Conservation (phyloP, 2,797 vertebrate genomes). For the Sardinella longiceps region DNA sequence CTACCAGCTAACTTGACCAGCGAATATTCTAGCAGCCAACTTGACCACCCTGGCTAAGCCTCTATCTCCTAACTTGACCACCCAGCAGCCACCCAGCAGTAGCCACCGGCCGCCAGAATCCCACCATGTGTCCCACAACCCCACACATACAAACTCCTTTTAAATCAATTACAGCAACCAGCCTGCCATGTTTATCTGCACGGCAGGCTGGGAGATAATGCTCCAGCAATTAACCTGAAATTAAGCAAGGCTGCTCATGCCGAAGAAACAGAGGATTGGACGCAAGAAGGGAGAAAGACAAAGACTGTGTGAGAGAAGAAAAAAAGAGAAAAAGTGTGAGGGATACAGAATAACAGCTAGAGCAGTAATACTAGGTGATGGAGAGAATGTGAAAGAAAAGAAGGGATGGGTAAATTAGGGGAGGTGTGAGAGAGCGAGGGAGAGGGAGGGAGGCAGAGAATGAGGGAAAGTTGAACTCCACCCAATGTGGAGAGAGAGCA, state of each 20-base stretch:
- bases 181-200: slow-evolving; percentile 61
- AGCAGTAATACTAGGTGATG: background rate
- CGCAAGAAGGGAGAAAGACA: background rate
- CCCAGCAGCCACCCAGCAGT: slow-evolving; percentile 5
- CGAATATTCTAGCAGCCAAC: too few species aligned
- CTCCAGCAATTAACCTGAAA: slow-evolving; percentile 66
- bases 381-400: background rate
- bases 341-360: background rate
- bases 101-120: slow-evolving; percentile 50
- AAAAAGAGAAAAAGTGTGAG: slow-evolving; percentile 23
- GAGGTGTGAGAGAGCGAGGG: slow-evolving; percentile 33
- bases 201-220: slow-evolving; percentile 51
- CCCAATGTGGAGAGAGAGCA: background rate
- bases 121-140: slow-evolving; percentile 41
- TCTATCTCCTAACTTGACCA: too few species aligned
- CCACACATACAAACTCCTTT: slow-evolving; percentile 28
- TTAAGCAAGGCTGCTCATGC: slow-evolving; percentile 48
- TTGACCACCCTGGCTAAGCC: too few species aligned
- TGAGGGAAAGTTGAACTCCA: background rate
- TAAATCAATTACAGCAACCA: slow-evolving; percentile 62
- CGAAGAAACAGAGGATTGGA: slow-evolving; percentile 34
- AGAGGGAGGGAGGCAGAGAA: slow-evolving; percentile 27
- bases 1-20: too few species aligned
- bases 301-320: background rate
- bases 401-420: background rate